These are phyloP conservation scores for Centropristis striata DNA, from an alignment of 2,113 vertebrate genomes.

Conservation along the genomic window DNA sequence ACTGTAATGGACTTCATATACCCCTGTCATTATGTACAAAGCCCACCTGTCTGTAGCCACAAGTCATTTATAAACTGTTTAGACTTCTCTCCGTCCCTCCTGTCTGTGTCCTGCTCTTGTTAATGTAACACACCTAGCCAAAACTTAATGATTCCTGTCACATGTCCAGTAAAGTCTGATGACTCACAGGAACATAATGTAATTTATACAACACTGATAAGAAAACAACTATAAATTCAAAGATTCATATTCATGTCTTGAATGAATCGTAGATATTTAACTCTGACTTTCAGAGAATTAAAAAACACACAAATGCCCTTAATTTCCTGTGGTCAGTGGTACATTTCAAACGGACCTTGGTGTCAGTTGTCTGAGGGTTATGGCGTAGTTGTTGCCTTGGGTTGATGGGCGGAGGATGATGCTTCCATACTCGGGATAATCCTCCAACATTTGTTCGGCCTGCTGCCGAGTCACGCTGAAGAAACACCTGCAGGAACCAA, in stretches of 20 bases:
- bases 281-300: too few relatives aligned
- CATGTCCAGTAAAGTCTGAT: background rate
- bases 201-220: background rate
- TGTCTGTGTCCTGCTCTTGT: too few relatives aligned
- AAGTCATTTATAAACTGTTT: too few relatives aligned
- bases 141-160: too few relatives aligned
- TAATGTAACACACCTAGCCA: too few relatives aligned
- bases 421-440: conserved; percentile 69
- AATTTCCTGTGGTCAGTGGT: too few relatives aligned
- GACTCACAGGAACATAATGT: background rate
- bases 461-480: conserved; percentile 71
- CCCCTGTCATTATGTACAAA: too few relatives aligned
- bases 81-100: too few relatives aligned
- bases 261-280: too few relatives aligned
- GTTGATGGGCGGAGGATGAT: conserved; percentile 81
- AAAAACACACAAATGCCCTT: too few relatives aligned
- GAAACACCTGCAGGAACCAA: conserved; percentile 73
- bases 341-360: conserved; percentile 52
- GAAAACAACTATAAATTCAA: background rate
- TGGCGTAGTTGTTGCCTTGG: conserved; percentile 68
- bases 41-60: too few relatives aligned
- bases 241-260: background rate
- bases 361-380: conserved; percentile 67
- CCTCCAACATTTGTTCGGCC: conserved; percentile 74
- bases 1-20: too few relatives aligned